A percentile compares a stretch with the other conserved stretches of the same genome.
Conservation (phyloP, 2,797 vertebrate species). For the Manis crassicaudata region DNA sequence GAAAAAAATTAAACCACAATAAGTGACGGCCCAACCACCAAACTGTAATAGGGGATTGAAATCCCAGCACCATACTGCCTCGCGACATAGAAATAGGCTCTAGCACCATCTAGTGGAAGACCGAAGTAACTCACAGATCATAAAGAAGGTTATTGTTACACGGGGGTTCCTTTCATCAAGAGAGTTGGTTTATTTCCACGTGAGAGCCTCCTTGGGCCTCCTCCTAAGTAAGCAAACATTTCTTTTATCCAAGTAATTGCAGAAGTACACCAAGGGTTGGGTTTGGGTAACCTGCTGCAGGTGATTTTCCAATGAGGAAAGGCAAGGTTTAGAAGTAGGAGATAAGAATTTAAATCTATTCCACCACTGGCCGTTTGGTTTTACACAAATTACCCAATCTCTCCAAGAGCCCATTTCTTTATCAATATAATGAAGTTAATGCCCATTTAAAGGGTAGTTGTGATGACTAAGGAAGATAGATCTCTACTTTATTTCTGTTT, state of each 20-base stretch:
- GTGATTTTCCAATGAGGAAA: neutral
- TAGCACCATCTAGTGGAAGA: constrained; percentile 71
- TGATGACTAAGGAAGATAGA: neutral
- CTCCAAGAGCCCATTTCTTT: neutral
- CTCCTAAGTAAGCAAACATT: neutral
- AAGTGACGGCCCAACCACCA: neutral
- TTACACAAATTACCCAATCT: neutral
- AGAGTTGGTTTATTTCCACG: constrained; percentile 21
- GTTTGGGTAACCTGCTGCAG: neutral
- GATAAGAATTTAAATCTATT: neutral
- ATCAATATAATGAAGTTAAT: neutral
- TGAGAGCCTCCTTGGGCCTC: neutral
- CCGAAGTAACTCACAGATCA: constrained; percentile 39
- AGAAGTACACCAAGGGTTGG: neutral
- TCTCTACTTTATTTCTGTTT: neutral
- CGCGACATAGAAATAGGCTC: neutral
- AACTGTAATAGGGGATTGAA: neutral
- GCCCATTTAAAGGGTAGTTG: neutral
- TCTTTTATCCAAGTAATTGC: neutral
- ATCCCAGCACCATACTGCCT: neutral
- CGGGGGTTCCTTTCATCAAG: neutral
- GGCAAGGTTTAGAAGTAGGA: neutral
- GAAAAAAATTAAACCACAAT: constrained; percentile 4
- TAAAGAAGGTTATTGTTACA: constrained; percentile 11
- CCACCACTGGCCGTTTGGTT: neutral